phyloP scores from a whole-genome alignment of 2,113 vertebrate species.

The Datnioides undecimradiatus region DNA sequence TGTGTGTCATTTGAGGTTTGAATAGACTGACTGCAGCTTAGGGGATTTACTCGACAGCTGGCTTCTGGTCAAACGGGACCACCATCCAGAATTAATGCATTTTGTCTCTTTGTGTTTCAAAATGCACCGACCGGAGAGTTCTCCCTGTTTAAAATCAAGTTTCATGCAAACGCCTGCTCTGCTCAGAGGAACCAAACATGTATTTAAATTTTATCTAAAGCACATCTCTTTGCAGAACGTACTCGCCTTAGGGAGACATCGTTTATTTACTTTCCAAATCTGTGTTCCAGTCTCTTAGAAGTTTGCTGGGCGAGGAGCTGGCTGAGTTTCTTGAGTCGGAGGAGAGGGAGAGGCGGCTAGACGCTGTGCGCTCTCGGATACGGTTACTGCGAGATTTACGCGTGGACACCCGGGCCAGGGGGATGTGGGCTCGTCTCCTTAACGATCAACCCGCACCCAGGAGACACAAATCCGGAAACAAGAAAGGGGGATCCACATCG shows the following conservation, averaged over 20 bases:
- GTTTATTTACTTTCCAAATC: conserved; percentile 37
- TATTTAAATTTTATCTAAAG: background rate
- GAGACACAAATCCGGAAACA: conserved; percentile 86
- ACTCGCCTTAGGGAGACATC: background rate
- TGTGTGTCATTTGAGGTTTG: background rate
- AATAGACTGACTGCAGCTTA: background rate
- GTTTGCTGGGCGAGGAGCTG: conserved; percentile 86
- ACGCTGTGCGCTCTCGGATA: conserved; percentile 82
- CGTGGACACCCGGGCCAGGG: conserved; percentile 86
- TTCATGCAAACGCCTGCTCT: background rate
- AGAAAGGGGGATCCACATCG: conserved; percentile 87
- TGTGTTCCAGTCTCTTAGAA: conserved; percentile 83
- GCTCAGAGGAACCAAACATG: conserved; percentile 10
- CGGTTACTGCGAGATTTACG: conserved; percentile 89
- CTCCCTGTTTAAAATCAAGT: background rate
- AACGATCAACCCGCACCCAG: conserved; percentile 87
- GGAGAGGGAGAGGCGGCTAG: conserved; percentile 81
- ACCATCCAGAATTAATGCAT: background rate
- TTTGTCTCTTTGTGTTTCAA: background rate
- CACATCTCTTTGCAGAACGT: conserved; percentile 6
- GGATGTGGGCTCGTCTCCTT: conserved; percentile 88
- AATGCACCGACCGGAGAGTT: background rate
- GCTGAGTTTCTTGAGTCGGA: conserved; percentile 85
- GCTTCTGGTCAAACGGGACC: background rate
- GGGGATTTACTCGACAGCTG: background rate